A percentile compares a stretch with the other conserved stretches of the same genome.
phyloP scores from a whole-genome alignment of 1,140 invertebrate species.

The Drosophila pandora region DNA sequence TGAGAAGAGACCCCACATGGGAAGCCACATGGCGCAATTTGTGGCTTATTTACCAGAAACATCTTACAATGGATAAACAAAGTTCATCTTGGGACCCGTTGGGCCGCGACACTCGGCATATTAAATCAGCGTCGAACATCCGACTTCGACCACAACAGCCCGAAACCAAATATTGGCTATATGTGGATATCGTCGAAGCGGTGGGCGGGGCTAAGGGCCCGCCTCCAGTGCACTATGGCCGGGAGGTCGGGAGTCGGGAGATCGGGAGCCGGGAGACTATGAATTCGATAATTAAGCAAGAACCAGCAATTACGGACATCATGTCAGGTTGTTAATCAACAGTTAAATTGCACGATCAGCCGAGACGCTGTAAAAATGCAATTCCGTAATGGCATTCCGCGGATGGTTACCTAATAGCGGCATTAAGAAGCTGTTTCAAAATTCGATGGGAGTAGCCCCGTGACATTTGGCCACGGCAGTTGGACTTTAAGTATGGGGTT shows the following conservation, averaged over 20 bases:
- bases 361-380: conserved; percentile 14
- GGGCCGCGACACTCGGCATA: conserved; percentile 36
- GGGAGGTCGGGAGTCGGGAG: not conserved
- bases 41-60: conserved; percentile 50
- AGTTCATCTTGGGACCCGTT: conserved; percentile 32
- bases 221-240: conserved; percentile 25
- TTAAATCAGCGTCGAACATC: conserved; percentile 33
- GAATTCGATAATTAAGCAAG: conserved; percentile 29
- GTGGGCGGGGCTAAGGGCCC: conserved; percentile 8
- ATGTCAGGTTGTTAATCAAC: conserved; percentile 20
- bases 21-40: conserved; percentile 59
- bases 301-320: conserved; percentile 20
- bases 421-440: not conserved
- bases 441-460: conserved; percentile 3
- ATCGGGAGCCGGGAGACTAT: not conserved
- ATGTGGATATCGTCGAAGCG: conserved; percentile 12
- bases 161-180: conserved; percentile 50
- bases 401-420: conserved; percentile 20
- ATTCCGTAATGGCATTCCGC: conserved; percentile 25
- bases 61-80: conserved; percentile 53
- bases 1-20: no score
- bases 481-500: not conserved
- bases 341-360: conserved; percentile 25
- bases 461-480: conserved; percentile 6
- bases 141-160: conserved; percentile 15